Evolutionary conservation across 2,888 invertebrate species (phyloP), one percentile per base, ranked within the genome.

Genomic region (Anodontia alba): DNA sequence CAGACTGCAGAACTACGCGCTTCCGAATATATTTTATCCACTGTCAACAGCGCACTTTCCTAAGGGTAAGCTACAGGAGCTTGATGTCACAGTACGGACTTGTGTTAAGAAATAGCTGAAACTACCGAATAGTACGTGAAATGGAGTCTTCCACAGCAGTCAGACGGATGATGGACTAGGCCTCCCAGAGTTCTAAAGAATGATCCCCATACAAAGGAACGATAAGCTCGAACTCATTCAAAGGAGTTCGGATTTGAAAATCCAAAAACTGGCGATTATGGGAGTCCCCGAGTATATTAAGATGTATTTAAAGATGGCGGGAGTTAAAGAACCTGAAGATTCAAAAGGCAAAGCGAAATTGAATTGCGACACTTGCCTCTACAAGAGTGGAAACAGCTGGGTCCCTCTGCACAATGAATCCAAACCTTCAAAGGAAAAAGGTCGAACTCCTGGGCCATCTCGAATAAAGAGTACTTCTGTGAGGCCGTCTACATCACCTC

Each of bases 401-500:
- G 26, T 29, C 5, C 5, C 7, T 8, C 10, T 10, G 57, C 26
- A 17, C 57, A 57, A 17, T 23, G 57, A 7, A 29, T 57, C 7
- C 5, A 57, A 26, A 8, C 7, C 57, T 57, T 57, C 29, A 76
- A 23, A 69, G n/a, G n/a, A n/a, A n/a, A n/a, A n/a, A n/a, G n/a
- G n/a, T n/a, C n/a, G n/a, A n/a, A n/a, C n/a, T n/a, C 57, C 0
- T 80, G 80, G 80, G 17, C 66, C 0, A 20, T 26, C 1, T 29
- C 33, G n/a, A 17, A 31, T 10, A 10, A 23, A 0, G 23, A 43
- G 0, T 69, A 76, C 66, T 62, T 73, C 5, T 5, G 38, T 15
- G 73, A 76, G 54, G 36, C 70, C 3, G 80, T 76, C 10, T 76
- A 46, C 70, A 57, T 80, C 7, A 80, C 72, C 0, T 71, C 36